These are phyloP conservation scores for Channa argus DNA, from an alignment of 2,113 vertebrate genomes.

Conservation along the genomic window DNA sequence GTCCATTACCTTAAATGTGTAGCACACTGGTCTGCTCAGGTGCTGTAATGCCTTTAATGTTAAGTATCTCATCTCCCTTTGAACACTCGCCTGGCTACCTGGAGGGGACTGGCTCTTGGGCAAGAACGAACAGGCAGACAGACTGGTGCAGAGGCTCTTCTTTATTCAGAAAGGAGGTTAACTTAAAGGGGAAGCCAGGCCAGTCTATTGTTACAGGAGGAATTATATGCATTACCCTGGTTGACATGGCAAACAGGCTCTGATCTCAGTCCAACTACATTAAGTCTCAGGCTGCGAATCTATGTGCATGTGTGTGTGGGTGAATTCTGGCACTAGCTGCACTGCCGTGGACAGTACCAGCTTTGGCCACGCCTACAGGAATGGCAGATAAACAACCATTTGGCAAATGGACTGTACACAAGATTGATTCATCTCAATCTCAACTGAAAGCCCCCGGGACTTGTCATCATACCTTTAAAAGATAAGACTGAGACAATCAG, in stretches of 20 bases:
- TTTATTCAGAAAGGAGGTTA: slow-evolving; percentile 46
- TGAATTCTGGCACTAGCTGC: slow-evolving; percentile 52
- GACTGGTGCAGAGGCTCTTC: slow-evolving; percentile 20
- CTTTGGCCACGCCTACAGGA: slow-evolving; percentile 38
- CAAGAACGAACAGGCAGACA: slow-evolving; percentile 13
- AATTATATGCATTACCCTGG: slow-evolving; percentile 23
- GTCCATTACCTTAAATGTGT: neutral
- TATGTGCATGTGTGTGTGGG: slow-evolving; percentile 18
- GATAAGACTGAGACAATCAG: neutral
- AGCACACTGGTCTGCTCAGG: slow-evolving; percentile 3
- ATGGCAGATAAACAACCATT: slow-evolving; percentile 20
- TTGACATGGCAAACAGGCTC: slow-evolving; percentile 52
- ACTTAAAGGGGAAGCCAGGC: slow-evolving; percentile 34
- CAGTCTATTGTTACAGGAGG: slow-evolving; percentile 22
- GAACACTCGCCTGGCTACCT: slow-evolving; percentile 19
- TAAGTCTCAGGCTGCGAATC: slow-evolving; percentile 69
- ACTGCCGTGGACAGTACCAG: slow-evolving; percentile 30
- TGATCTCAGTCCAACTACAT: slow-evolving; percentile 67
- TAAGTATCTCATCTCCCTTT: slow-evolving; percentile 12
- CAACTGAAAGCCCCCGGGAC: slow-evolving; percentile 20
- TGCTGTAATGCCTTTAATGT: neutral
- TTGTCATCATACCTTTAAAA: neutral
- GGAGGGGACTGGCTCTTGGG: slow-evolving; percentile 7
- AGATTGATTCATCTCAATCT: slow-evolving; percentile 17
- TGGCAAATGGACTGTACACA: slow-evolving; percentile 7